Conservation (phyloP, 2,113 vertebrate genomes). For the Ornithorhynchus anatinus region DNA sequence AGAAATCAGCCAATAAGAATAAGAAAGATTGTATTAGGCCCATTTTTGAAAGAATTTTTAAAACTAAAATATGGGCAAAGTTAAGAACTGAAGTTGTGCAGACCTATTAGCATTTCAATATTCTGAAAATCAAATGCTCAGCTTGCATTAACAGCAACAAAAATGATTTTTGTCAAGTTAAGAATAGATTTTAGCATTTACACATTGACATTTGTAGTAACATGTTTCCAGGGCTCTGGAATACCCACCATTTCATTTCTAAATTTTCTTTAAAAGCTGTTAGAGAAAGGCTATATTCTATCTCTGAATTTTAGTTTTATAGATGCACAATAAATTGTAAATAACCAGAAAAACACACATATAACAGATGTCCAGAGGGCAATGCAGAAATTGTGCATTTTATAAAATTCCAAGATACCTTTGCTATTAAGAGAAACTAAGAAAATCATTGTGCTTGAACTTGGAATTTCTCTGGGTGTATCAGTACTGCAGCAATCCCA, state of each 20-base stretch:
- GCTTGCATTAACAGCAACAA: not conserved
- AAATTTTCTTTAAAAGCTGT: not conserved
- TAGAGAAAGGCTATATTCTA: not conserved
- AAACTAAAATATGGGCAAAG: too few species aligned
- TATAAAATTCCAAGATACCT: too few species aligned
- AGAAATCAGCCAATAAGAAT: too few species aligned
- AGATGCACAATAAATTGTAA: too few species aligned
- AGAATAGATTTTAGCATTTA: not conserved
- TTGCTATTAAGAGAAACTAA: too few species aligned
- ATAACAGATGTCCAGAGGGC: too few species aligned
- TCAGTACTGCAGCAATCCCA: too few species aligned
- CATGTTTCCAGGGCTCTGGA: not conserved
- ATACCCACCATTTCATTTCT: not conserved
- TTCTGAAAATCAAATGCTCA: not conserved
- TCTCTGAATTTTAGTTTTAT: not conserved
- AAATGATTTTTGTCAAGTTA: not conserved
- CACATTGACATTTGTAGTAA: not conserved
- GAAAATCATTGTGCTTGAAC: too few species aligned
- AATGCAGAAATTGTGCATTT: too few species aligned
- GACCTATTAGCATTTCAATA: not conserved
- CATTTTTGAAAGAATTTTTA: not conserved
- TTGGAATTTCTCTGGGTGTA: too few species aligned
- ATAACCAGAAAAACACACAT: too few species aligned
- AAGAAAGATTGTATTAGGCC: too few species aligned
- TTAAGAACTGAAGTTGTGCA: not conserved